phyloP scores from a whole-genome alignment of 2,113 vertebrate species.

The Mohoua ochrocephala region DNA sequence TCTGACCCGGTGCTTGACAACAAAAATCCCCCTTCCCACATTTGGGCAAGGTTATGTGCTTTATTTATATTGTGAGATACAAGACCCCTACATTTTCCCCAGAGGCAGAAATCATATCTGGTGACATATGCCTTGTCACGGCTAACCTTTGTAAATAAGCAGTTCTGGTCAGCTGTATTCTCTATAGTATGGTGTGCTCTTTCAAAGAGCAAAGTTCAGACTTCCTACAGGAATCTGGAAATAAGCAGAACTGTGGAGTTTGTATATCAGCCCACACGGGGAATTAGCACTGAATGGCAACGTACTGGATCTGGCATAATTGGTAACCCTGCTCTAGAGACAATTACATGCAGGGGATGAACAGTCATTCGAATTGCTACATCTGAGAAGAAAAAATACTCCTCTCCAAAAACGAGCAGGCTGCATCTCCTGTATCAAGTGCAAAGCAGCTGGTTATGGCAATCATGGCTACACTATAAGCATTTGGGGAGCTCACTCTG shows the following conservation, averaged over 20 bases:
- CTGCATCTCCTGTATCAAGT: neutral
- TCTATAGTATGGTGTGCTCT: neutral
- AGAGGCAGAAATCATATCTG: conserved; percentile 13
- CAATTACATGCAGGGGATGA: neutral
- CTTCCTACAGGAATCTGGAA: neutral
- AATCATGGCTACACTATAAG: neutral
- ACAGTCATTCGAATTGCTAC: neutral
- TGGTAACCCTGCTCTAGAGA: neutral
- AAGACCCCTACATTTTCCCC: neutral
- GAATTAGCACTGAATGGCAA: neutral
- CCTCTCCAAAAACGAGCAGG: neutral
- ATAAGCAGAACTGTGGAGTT: neutral
- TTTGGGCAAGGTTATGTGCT: neutral
- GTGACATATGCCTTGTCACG: conserved; percentile 14
- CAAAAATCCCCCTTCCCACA: neutral
- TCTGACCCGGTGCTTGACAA: neutral
- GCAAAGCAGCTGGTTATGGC: neutral
- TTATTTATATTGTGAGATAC: conserved; percentile 34
- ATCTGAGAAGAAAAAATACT: neutral
- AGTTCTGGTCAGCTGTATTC: conserved; percentile 27
- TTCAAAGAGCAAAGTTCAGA: conserved; percentile 51
- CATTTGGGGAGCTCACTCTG: neutral
- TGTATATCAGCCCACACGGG: neutral
- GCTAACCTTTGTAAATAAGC: conserved; percentile 35
- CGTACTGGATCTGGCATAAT: neutral